Evolutionary conservation across 2,888 invertebrate genomes (phyloP).

Genomic region (Disparrhopalites patrizii): DNA sequence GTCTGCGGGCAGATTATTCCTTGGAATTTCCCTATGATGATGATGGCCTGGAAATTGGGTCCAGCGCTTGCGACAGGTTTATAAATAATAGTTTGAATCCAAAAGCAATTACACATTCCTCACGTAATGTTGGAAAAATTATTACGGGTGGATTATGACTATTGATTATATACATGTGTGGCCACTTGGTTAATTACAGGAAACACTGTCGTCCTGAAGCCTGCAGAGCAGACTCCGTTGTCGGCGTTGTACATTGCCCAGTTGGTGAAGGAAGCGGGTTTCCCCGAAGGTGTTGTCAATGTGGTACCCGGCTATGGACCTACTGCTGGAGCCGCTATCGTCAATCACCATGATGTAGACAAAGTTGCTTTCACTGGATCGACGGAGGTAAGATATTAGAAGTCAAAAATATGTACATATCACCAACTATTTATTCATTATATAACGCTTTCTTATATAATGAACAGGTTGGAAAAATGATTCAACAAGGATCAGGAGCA

Average conservation of each 20-base stretch:
- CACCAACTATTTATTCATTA: no score
- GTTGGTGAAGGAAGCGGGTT: slow-evolving; percentile 72
- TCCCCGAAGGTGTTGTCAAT: slow-evolving; percentile 75
- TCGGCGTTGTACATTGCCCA: slow-evolving; percentile 72
- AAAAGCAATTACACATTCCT: neutral
- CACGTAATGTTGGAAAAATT: no score
- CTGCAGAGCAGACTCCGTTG: slow-evolving; percentile 80
- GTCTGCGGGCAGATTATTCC: slow-evolving; percentile 63
- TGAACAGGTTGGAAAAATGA: slow-evolving; percentile 48
- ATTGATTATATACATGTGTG: no score
- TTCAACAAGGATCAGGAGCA: slow-evolving; percentile 64
- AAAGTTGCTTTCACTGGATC: slow-evolving; percentile 79
- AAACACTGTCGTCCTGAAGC: slow-evolving; percentile 75
- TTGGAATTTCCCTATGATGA: slow-evolving; percentile 58
- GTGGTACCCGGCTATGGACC: slow-evolving; percentile 61
- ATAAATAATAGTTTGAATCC: neutral
- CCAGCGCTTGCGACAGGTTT: slow-evolving; percentile 57
- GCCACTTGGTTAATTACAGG: slow-evolving; percentile 54
- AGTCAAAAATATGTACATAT: neutral
- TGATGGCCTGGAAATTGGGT: slow-evolving; percentile 61
- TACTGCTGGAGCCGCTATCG: slow-evolving; percentile 67
- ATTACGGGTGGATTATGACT: no score
- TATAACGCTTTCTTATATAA: no score
- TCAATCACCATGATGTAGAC: slow-evolving; percentile 63
- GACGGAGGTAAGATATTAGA: slow-evolving; percentile 57